phyloP scores from a whole-genome alignment of 30 jellyfish, hydroid and myxozoan species.

The Aurelia aurita complex sp. Pacific region DNA sequence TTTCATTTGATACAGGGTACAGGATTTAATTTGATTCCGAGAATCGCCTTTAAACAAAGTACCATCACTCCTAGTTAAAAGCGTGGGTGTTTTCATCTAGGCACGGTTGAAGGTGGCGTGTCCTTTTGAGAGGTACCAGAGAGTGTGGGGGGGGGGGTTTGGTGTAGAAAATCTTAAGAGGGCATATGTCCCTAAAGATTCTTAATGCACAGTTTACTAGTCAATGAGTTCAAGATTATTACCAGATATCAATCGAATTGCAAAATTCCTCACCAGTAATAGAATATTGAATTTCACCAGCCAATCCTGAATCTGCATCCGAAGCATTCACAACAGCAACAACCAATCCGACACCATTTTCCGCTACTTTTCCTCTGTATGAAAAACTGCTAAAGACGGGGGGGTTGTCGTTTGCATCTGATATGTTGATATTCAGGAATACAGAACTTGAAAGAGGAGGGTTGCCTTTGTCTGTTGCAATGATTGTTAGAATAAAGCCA shows the following conservation, averaged over 20 bases:
- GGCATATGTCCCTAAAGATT: no score
- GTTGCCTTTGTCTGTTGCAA: constrained; percentile 45
- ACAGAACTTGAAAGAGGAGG: constrained; percentile 40
- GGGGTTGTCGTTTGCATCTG: constrained; percentile 66
- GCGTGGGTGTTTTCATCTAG: no score
- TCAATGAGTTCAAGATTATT: no score
- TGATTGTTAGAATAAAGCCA: constrained; percentile 38
- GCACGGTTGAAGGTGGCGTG: no score
- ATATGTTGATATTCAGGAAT: constrained; percentile 24
- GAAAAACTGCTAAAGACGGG: constrained; percentile 66
- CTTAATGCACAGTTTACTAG: no score
- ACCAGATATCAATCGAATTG: background rate
- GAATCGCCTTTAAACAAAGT: no score
- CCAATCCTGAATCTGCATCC: constrained; percentile 82
- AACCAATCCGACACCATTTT: constrained; percentile 41
- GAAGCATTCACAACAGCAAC: constrained; percentile 77
- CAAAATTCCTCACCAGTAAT: constrained; percentile 35
- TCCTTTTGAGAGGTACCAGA: no score
- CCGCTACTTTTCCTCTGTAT: constrained; percentile 48
- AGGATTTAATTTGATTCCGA: no score
- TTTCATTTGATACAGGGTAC: no score
- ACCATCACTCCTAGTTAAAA: no score
- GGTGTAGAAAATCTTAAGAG: no score
- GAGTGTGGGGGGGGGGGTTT: no score
- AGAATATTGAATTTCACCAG: constrained; percentile 65